Percentiles rank a stretch among this genome's conserved stretches.
Evolutionary conservation across 2,888 invertebrate species (phyloP).

Genomic region (Rhynchonema sp.): DNA sequence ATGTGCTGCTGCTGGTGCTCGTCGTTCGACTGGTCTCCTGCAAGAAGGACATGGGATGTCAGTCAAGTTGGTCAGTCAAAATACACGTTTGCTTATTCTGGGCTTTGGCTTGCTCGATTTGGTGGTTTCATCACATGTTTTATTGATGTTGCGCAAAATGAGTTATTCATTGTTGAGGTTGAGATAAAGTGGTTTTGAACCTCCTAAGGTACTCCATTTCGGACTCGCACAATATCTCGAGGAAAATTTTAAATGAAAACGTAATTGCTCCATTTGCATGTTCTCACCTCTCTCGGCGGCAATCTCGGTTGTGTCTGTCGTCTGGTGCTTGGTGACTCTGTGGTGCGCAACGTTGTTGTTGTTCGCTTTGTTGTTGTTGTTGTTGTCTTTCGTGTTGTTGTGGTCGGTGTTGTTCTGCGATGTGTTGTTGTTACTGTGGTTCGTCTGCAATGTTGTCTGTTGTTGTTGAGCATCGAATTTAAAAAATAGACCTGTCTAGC

Average conservation of each 20-base stretch:
- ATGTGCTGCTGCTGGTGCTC: not conserved
- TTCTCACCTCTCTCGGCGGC: not conserved
- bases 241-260: too few relatives aligned
- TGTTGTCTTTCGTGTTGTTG: conserved; percentile 4
- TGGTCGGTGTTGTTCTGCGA: conserved; percentile 7
- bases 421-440: conserved; percentile 7
- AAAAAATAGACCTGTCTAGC: too few relatives aligned
- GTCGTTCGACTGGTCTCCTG: not conserved
- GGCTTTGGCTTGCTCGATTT: too few relatives aligned
- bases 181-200: too few relatives aligned
- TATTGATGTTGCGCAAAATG: too few relatives aligned
- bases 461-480: not conserved
- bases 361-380: conserved; percentile 7
- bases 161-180: too few relatives aligned
- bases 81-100: too few relatives aligned
- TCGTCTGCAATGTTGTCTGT: not conserved
- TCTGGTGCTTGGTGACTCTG: not conserved
- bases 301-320: not conserved
- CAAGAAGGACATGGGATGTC: not conserved
- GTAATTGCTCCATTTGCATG: too few relatives aligned
- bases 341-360: conserved; percentile 7
- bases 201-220: too few relatives aligned
- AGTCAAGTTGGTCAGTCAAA: too few relatives aligned
- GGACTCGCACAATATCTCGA: too few relatives aligned
- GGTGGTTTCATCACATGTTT: too few relatives aligned